phyloP scores from a whole-genome alignment of 2,888 invertebrate genomes.

The Protodeltote pygarga region DNA sequence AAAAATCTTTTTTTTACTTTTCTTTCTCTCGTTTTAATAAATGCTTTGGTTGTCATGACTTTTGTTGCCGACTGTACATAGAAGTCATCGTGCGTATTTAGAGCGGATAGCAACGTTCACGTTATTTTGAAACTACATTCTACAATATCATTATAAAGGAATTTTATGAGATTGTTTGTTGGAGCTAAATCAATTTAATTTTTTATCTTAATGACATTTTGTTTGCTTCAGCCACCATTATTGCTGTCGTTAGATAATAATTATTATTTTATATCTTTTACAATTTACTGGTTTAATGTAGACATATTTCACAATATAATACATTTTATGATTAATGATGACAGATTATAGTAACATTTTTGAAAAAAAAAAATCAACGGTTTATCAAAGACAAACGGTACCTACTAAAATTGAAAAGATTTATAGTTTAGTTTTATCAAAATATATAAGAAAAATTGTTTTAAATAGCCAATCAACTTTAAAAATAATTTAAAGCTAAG shows the following conservation, averaged over 20 bases:
- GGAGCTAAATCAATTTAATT: constrained; percentile 38
- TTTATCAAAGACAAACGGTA: too few relatives aligned
- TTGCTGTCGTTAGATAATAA: constrained; percentile 27
- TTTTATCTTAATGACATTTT: constrained; percentile 24
- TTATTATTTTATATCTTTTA: constrained; percentile 19
- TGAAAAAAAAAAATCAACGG: too few relatives aligned
- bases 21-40: too few relatives aligned
- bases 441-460: too few relatives aligned
- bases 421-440: too few relatives aligned
- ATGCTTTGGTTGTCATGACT: too few relatives aligned
- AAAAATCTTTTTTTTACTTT: too few relatives aligned
- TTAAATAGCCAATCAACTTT: too few relatives aligned
- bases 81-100: constrained; percentile 31
- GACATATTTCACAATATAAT: constrained; percentile 1
- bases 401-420: too few relatives aligned
- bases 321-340: constrained; percentile 9
- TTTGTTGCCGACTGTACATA: too few relatives aligned
- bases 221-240: constrained; percentile 19
- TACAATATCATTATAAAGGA: constrained; percentile 26
- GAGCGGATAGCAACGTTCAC: constrained; percentile 26
- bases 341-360: not conserved
- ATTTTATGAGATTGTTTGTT: constrained; percentile 43
- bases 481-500: too few relatives aligned
- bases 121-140: constrained; percentile 36
- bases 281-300: constrained; percentile 1